A percentile compares a stretch with the other conserved stretches of the same genome.
Conservation (phyloP, 2,888 invertebrate species). For the Cryptus viduatorius region DNA sequence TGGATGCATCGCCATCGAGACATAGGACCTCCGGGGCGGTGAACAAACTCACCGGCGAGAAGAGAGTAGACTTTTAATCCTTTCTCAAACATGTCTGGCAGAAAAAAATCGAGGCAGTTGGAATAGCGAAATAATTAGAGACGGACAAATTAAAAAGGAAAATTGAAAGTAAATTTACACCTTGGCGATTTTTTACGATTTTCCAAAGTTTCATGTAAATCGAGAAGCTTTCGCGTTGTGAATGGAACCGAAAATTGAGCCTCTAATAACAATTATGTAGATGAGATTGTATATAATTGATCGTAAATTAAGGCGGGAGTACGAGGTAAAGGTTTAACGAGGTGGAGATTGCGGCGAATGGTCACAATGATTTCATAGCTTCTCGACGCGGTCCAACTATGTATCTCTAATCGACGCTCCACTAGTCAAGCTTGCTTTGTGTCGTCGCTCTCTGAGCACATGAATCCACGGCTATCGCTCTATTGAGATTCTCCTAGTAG, state of each 20-base stretch:
- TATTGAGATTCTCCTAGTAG: constrained; percentile 44
- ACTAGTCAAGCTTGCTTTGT: constrained; percentile 51
- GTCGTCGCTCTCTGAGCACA: constrained; percentile 22
- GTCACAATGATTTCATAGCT: constrained; percentile 2
- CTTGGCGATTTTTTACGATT: background rate
- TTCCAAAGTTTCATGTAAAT: background rate
- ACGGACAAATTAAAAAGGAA: constrained; percentile 9
- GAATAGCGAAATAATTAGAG: background rate
- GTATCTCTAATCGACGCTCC: constrained; percentile 21
- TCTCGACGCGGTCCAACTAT: constrained; percentile 14
- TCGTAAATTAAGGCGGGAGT: background rate
- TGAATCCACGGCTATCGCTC: constrained; percentile 3
- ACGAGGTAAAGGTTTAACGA: background rate
- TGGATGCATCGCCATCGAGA: constrained; percentile 62
- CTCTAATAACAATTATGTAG: background rate
- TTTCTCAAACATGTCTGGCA: constrained; percentile 10
- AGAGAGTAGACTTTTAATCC: constrained; percentile 18
- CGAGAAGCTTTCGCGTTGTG: background rate
- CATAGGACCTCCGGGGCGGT: constrained; percentile 39
- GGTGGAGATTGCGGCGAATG: background rate
- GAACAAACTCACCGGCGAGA: constrained; percentile 45
- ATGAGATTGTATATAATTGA: background rate
- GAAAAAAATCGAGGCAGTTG: constrained; percentile 13
- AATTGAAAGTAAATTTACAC: background rate
- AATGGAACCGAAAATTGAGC: background rate